phyloP scores from a whole-genome alignment of 30 jellyfish, hydroid and myxozoan genomes.

The Hydractinia symbiolongicarpus region DNA sequence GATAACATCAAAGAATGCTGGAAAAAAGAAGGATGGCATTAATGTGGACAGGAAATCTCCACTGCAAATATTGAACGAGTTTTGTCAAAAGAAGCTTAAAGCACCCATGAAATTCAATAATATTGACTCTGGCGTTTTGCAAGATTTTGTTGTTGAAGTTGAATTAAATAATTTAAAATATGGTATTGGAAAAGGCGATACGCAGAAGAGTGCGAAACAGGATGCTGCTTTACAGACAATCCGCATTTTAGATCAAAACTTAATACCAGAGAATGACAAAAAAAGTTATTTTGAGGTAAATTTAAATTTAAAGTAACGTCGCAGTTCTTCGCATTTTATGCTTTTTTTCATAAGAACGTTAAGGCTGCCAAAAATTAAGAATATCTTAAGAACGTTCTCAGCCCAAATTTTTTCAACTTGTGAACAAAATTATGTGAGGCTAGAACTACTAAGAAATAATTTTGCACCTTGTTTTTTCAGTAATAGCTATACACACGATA shows the following conservation, averaged over 20 bases:
- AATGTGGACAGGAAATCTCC: constrained; percentile 41
- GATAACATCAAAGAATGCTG: not conserved
- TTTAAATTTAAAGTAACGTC: not conserved
- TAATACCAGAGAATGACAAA: constrained; percentile 13
- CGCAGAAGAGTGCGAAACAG: constrained; percentile 63
- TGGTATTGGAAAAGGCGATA: constrained; percentile 70
- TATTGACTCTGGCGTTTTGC: constrained; percentile 18
- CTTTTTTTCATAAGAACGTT: too few species aligned
- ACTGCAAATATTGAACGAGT: constrained; percentile 46
- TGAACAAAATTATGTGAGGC: too few species aligned
- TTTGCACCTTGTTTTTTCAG: too few species aligned
- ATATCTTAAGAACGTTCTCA: too few species aligned
- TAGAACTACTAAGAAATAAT: too few species aligned
- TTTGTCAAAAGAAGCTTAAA: constrained; percentile 39
- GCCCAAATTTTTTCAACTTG: too few species aligned
- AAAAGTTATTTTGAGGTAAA: not conserved
- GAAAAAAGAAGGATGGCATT: not conserved
- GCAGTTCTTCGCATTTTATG: not conserved
- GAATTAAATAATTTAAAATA: constrained; percentile 50
- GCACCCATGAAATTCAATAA: constrained; percentile 18
- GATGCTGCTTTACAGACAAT: constrained; percentile 58
- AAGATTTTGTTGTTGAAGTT: constrained; percentile 37
- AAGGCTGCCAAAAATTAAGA: too few species aligned
- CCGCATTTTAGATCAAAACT: constrained; percentile 50
- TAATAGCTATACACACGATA: too few species aligned